Percentiles rank a stretch among this genome's conserved stretches.
Evolutionary conservation across 2,113 vertebrate genomes (phyloP).

Genomic region (Rhinoptilus africanus): DNA sequence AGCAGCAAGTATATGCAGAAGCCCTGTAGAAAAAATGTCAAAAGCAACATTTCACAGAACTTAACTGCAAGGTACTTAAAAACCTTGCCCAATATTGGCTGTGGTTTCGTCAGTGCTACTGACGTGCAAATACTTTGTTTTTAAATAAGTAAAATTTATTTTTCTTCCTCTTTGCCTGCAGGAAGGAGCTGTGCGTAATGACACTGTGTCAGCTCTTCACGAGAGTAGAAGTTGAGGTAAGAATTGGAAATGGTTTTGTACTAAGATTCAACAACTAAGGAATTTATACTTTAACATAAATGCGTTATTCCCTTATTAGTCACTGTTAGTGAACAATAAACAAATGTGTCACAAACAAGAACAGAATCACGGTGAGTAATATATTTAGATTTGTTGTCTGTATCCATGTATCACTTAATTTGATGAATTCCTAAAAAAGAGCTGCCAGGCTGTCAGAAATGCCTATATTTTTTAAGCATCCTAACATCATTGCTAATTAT

Average conservation of each 20-base stretch:
- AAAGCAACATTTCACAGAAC: not conserved
- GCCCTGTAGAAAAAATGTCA: not conserved
- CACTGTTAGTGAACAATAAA: not conserved
- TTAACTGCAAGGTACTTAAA: not conserved
- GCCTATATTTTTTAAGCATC: not conserved
- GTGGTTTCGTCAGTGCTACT: not conserved
- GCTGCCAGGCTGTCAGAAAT: not conserved
- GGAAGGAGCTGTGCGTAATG: conserved; percentile 80
- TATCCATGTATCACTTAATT: not conserved
- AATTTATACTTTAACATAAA: not conserved
- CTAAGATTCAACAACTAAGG: not conserved
- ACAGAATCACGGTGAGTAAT: not conserved
- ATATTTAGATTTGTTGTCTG: not conserved
- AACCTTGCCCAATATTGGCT: not conserved
- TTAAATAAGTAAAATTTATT: not conserved
- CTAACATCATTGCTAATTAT: not conserved
- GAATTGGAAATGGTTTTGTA: not conserved
- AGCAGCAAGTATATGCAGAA: not conserved
- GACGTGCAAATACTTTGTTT: not conserved
- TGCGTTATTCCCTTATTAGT: not conserved
- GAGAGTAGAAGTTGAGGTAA: conserved; percentile 93
- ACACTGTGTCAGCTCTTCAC: conserved; percentile 90
- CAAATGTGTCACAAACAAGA: not conserved
- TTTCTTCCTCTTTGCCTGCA: conserved; percentile 56
- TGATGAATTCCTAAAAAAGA: not conserved